Base-by-base conservation (phyloP, 92 coral and sea anemone species). In the Plumapathes pennacea region DNA sequence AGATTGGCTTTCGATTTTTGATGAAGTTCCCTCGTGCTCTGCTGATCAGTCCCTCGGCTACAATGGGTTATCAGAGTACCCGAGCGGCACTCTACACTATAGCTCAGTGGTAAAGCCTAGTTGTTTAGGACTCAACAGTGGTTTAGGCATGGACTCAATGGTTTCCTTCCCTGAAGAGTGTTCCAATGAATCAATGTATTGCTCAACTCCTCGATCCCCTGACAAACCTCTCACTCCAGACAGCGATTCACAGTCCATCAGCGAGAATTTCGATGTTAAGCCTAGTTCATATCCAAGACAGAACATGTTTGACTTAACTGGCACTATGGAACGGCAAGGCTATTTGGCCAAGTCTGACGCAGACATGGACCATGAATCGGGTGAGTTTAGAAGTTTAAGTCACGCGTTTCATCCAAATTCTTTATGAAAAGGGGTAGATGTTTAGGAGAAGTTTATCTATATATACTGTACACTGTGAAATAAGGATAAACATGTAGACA, bases 1-100 rank as follows among this genome's bases (percentile, higher is more conserved):
- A 10, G 96, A 94, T 72, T 94, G 99, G 99, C 80, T 94, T 1
- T 89, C 99, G 17, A 83, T 80, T 32, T 89, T 94, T 47, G 82
- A 88, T 27, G 99, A 94, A 28, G 99, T 88, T 25, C 90, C 69
- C 9, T 81, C 91, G 23, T 50, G 65, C 6, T 67, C 76, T 57
- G 62, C 77, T 45, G 95, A 86, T 11, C 74, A 82, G 43, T 50
- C 76, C 37, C 58, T 84, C 36, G 57, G 36, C 63, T 83, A 80
- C 38, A n/a, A n/a, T 57, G 54, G 66, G 48, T 60, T 83, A 38
- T 86, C 90, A 9, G 96, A 87, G 31, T 87, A 87, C 40, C 64
- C 95, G 29, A 71, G 86, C 15, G 75, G 54, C 34, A 66, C 78
- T 7, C 45, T 63, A 24, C 50, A 68, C 6, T 73, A 82, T 57